Evolutionary conservation across 2,888 invertebrate species (phyloP).

Genomic region (Coelopa pilipes): DNA sequence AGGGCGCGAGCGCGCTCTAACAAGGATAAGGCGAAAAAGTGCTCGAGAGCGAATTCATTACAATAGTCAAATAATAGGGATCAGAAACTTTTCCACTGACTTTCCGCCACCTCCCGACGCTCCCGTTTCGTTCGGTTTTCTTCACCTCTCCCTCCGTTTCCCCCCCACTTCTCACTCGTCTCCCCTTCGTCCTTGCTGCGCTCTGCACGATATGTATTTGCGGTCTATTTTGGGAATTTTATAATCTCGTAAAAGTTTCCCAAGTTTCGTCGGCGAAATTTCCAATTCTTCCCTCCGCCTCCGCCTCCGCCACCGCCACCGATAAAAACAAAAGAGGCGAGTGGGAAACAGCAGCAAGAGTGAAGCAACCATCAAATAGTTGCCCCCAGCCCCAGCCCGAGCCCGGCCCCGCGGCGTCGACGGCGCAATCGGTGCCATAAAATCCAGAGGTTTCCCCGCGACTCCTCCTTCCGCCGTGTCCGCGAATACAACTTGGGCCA

Average conservation of each 20-base stretch:
- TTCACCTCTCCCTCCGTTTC: background rate
- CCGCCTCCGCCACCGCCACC: background rate
- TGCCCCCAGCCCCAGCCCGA: background rate
- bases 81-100: constrained; percentile 21
- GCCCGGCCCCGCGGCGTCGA: background rate
- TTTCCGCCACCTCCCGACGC: background rate
- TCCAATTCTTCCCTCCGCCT: constrained; percentile 16
- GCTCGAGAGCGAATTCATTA: constrained; percentile 7
- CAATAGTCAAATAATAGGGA: constrained; percentile 16
- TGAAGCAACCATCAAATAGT: constrained; percentile 1
- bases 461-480: constrained; percentile 1
- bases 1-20: no score
- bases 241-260: constrained; percentile 41
- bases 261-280: constrained; percentile 34
- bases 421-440: background rate
- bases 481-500: constrained; percentile 29
- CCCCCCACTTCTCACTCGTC: background rate
- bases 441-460: background rate
- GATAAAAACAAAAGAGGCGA: background rate
- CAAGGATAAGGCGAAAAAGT: no score
- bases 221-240: constrained; percentile 39
- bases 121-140: background rate
- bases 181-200: background rate
- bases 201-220: constrained; percentile 19
- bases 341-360: constrained; percentile 6